Percentiles rank a stretch among this genome's conserved stretches.
Conservation (phyloP, 2,797 vertebrate genomes). For the Gymnoscopelus microlampas region DNA sequence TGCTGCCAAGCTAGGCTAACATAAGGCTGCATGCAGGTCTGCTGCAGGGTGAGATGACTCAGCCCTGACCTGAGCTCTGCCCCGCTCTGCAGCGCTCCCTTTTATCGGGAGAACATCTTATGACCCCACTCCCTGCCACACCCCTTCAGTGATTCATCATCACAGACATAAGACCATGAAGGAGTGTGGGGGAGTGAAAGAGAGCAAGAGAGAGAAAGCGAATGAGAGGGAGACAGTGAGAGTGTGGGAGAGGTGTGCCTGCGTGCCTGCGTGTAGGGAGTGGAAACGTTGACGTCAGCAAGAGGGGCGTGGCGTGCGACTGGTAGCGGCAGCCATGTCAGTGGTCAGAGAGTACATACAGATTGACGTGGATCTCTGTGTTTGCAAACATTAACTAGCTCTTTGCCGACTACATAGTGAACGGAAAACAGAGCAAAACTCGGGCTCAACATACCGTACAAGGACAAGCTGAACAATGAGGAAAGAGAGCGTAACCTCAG, state of each 20-base stretch:
- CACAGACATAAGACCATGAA: constrained; percentile 15
- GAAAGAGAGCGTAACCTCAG: too few species aligned
- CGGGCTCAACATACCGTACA: too few species aligned
- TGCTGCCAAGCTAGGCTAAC: constrained; percentile 1
- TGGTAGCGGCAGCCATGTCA: not conserved
- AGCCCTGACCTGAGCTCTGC: constrained; percentile 24
- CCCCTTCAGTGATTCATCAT: constrained; percentile 34
- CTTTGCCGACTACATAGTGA: too few species aligned
- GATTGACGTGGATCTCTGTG: too few species aligned
- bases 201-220: constrained; percentile 24
- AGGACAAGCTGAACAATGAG: too few species aligned
- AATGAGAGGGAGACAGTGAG: not conserved
- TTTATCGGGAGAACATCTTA: constrained; percentile 16
- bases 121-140: too few species aligned
- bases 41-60: constrained; percentile 5
- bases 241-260: constrained; percentile 2
- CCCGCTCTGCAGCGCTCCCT: constrained; percentile 14
- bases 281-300: too few species aligned
- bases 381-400: too few species aligned
- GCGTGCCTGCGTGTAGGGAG: not conserved
- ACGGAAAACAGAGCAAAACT: too few species aligned
- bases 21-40: not conserved
- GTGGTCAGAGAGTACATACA: too few species aligned
- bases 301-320: constrained; percentile 20
- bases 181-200: constrained; percentile 11